Conservation (phyloP, 2,113 vertebrate genomes). For the Amazona guildingii region DNA sequence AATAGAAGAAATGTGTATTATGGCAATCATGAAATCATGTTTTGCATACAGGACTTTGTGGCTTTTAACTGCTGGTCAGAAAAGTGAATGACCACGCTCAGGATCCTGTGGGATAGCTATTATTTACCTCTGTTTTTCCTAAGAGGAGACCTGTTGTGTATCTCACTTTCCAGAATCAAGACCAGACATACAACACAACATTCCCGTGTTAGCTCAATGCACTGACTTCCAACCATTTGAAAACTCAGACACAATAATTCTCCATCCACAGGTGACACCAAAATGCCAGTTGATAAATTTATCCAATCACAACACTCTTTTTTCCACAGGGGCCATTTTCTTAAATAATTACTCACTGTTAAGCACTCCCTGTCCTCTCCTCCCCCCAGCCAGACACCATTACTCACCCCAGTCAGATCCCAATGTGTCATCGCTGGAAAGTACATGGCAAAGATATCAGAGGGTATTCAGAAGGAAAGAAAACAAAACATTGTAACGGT, state of each 20-base stretch:
- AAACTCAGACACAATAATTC: conserved; percentile 29
- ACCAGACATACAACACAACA: background rate
- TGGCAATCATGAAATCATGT: background rate
- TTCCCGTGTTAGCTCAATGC: background rate
- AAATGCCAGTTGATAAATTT: conserved; percentile 38
- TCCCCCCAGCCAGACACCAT: conserved; percentile 45
- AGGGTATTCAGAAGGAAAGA: conserved; percentile 49
- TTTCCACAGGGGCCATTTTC: conserved; percentile 19
- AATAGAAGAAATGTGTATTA: background rate
- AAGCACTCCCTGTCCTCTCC: conserved; percentile 41
- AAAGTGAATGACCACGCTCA: background rate
- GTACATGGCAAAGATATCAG: conserved; percentile 66
- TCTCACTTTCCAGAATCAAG: background rate
- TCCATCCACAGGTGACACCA: conserved; percentile 23
- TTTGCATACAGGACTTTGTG: background rate
- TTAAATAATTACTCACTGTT: conserved; percentile 50
- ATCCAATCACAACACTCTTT: conserved; percentile 37
- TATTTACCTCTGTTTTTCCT: background rate
- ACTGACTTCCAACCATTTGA: conserved; percentile 7
- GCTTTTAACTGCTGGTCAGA: background rate
- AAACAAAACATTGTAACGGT: conserved; percentile 52
- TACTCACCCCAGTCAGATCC: conserved; percentile 56
- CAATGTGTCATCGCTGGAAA: conserved; percentile 66
- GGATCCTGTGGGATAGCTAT: background rate
- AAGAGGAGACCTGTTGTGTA: background rate